A percentile compares a stretch with the other conserved stretches of the same genome.
phyloP scores from a whole-genome alignment of 2,797 vertebrate genomes.

The Poecile montanus region DNA sequence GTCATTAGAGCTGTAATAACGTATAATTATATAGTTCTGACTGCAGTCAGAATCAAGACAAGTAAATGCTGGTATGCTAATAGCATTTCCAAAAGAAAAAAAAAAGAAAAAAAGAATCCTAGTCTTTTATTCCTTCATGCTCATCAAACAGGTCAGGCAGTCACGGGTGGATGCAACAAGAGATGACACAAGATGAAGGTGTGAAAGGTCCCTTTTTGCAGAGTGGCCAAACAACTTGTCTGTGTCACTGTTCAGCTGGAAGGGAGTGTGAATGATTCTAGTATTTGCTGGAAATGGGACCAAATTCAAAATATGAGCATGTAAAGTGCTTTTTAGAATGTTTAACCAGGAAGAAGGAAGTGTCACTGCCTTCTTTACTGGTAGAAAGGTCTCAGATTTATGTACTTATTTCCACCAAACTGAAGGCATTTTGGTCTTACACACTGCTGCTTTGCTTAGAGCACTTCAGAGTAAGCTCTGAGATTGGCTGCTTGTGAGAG shows the following conservation, averaged over 20 bases:
- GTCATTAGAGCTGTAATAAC: slow-evolving; percentile 12
- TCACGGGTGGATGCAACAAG: background rate
- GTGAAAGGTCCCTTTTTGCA: background rate
- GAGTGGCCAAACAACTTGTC: background rate
- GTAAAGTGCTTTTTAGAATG: background rate
- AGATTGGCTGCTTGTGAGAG: background rate
- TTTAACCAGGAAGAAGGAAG: background rate
- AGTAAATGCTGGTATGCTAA: background rate
- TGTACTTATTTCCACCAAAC: background rate
- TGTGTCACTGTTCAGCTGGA: background rate
- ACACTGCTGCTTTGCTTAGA: background rate
- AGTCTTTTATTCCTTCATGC: background rate
- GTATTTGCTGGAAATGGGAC: background rate
- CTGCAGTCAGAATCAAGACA: slow-evolving; percentile 20
- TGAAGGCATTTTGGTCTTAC: background rate
- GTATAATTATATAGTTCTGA: slow-evolving; percentile 13
- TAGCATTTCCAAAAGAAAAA: background rate
- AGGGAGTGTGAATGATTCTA: background rate
- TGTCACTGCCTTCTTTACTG: background rate
- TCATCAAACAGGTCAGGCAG: background rate
- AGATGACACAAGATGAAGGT: background rate
- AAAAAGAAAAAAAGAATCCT: background rate
- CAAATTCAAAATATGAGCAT: background rate
- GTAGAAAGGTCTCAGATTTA: background rate
- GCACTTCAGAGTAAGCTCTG: background rate